Conservation (phyloP, 2,113 vertebrate genomes). For the Strix uralensis region DNA sequence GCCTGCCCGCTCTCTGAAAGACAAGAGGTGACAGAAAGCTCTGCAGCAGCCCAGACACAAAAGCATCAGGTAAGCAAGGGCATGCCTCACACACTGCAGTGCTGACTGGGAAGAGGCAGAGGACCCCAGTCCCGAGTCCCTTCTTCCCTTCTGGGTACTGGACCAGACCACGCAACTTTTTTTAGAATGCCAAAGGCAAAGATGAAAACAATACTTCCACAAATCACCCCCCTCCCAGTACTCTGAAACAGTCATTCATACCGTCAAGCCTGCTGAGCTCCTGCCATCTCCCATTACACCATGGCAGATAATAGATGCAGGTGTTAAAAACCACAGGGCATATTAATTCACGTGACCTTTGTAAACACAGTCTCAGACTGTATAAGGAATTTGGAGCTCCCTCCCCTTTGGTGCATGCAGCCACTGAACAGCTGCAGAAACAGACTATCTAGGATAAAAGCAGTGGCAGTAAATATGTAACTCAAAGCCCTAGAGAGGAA, state of each 20-base stretch:
- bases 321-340: conserved; percentile 11
- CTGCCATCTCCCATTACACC: neutral
- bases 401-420: neutral
- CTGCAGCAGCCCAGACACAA: neutral
- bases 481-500: neutral
- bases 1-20: neutral
- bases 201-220: neutral
- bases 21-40: neutral
- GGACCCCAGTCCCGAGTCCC: neutral
- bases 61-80: neutral
- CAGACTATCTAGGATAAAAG: neutral
- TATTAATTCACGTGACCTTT: neutral
- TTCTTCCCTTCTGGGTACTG: neutral
- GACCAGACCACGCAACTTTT: neutral
- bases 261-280: neutral
- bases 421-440: neutral
- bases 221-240: neutral
- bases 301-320: neutral
- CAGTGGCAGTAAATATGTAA: neutral
- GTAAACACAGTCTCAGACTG: neutral
- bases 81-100: neutral
- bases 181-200: neutral
- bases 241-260: neutral
- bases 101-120: neutral
- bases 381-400: neutral